Percentiles rank a stretch among this genome's conserved stretches.
Evolutionary conservation across 2,797 vertebrate species (phyloP).

Genomic region (Hydrolagus colliei): DNA sequence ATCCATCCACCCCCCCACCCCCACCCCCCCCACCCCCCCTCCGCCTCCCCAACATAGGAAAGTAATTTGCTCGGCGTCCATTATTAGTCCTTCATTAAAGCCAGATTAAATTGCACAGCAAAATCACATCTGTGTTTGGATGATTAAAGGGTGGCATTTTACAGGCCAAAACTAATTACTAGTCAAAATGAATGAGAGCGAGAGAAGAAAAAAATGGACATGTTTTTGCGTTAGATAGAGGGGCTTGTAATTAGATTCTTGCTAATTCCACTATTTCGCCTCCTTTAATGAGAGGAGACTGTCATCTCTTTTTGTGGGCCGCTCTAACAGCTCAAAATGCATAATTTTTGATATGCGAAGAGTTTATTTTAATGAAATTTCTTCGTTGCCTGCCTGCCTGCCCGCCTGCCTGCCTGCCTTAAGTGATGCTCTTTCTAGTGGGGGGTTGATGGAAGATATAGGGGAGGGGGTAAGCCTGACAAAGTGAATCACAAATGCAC

Average conservation of each 20-base stretch:
- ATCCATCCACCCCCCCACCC: too few species aligned
- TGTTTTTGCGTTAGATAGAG: constrained; percentile 99
- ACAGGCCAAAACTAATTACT: constrained; percentile 99
- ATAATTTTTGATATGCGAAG: constrained; percentile 95
- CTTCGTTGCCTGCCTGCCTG: constrained; percentile 67
- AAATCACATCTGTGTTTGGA: constrained; percentile 99
- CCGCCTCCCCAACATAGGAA: constrained; percentile 73
- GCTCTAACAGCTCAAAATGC: constrained; percentile 87
- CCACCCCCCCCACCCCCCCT: too few species aligned
- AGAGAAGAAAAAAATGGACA: constrained; percentile 95
- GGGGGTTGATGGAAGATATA: constrained; percentile 12
- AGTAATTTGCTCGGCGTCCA: constrained; percentile 99
- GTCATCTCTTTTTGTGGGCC: constrained; percentile 86
- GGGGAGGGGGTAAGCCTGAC: too few species aligned
- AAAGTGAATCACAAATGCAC: too few species aligned
- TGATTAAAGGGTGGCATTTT: constrained; percentile 99
- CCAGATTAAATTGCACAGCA: constrained; percentile 99
- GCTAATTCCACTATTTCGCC: constrained; percentile 99
- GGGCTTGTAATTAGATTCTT: constrained; percentile 99
- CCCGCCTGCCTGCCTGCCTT: constrained; percentile 70
- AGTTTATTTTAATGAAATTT: constrained; percentile 98
- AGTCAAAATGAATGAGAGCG: constrained; percentile 98
- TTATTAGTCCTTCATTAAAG: constrained; percentile 99
- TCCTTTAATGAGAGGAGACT: constrained; percentile 98
- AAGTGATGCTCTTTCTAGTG: constrained; percentile 83